Conservation (phyloP, 1,140 invertebrate species). For the Drepana arcuata region DNA sequence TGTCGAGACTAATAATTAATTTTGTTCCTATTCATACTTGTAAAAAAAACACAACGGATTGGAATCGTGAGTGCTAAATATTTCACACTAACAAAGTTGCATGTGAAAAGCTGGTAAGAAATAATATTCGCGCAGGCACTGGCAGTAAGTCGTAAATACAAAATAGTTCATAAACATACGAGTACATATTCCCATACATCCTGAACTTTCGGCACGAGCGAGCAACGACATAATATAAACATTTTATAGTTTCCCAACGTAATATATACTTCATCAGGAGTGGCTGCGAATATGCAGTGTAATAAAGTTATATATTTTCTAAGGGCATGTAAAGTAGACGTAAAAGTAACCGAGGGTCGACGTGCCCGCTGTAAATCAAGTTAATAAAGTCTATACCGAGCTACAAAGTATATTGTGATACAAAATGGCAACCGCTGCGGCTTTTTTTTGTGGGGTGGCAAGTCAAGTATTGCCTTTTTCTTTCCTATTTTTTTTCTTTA, state of each 20-base stretch:
- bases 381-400: constrained; percentile 7
- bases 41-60: no score
- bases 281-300: not conserved
- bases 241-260: not conserved
- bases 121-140: no score
- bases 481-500: not conserved
- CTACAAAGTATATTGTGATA: not conserved
- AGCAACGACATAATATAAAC: not conserved
- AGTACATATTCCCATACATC: not conserved
- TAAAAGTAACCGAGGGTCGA: constrained; percentile 3
- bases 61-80: no score
- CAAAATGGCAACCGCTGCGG: no score
- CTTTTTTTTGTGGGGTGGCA: no score
- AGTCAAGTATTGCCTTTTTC: no score
- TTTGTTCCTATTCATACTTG: no score
- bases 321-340: constrained; percentile 8
- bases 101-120: no score
- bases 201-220: not conserved
- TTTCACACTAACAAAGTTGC: no score
- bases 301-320: not conserved
- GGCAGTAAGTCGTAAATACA: no score
- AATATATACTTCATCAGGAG: not conserved
- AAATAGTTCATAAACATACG: not conserved
- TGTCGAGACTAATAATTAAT: no score
- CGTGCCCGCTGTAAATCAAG: constrained; percentile 10